phyloP scores from a whole-genome alignment of 2,888 invertebrate genomes.

The Argyra leucocephala region DNA sequence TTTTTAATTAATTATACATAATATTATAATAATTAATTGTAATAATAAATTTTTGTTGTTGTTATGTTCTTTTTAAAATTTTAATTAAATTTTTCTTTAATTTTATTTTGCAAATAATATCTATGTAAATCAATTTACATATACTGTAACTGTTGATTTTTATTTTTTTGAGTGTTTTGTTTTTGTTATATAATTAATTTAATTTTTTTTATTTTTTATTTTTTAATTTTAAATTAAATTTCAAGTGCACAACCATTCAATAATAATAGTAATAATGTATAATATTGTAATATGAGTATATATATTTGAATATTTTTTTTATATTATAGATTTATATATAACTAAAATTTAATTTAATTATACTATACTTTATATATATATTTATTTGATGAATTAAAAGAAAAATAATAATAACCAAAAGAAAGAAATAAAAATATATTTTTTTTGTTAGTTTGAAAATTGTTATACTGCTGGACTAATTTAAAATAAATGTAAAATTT shows the following conservation, averaged over 20 bases:
- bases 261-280: not conserved
- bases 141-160: no score
- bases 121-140: slow-evolving; percentile 18
- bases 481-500: no score
- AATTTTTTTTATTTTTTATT: slow-evolving; percentile 15
- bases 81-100: not conserved
- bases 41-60: not conserved
- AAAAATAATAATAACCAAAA: no score
- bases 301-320: slow-evolving; percentile 32
- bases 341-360: not conserved
- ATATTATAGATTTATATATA: slow-evolving; percentile 18
- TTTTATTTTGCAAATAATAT: slow-evolving; percentile 7
- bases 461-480: no score
- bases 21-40: not conserved
- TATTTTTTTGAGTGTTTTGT: no score
- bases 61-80: not conserved
- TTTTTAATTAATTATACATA: not conserved
- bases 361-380: no score
- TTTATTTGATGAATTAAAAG: no score
- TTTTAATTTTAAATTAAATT: slow-evolving; percentile 16
- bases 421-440: no score
- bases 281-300: slow-evolving; percentile 9
- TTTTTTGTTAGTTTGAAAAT: no score
- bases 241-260: slow-evolving; percentile 24
- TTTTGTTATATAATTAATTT: slow-evolving; percentile 7